Evolutionary conservation across 2,113 vertebrate species (phyloP), one percentile per base, ranked within the genome.

Genomic region (Brachirus orientalis): DNA sequence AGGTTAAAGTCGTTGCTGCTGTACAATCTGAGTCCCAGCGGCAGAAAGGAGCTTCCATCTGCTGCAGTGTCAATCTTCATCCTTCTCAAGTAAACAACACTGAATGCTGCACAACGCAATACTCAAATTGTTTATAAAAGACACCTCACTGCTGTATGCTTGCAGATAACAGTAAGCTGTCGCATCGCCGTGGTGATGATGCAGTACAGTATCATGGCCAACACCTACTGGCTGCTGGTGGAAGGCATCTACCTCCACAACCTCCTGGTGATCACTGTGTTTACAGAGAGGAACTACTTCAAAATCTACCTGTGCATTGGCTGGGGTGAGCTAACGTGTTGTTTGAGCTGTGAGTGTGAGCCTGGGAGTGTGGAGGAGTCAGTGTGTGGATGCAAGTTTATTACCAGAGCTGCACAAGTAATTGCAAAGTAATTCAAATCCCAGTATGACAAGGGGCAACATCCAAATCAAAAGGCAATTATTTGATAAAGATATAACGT

Each of bases 301-400:
- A 92, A 94, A 50, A 92, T 98, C 66, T 99, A 98, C 77, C 92
- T 98, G 90, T 96, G 94, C 87, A 92, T 98, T 11, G 97, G 96
- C 75, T 99, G 97, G 97, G 97, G 97, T 99, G 91, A 97, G 96
- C n/a, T n/a, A n/a, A n/a, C n/a, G n/a, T n/a, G n/a, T n/a, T n/a
- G n/a, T n/a, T n/a, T n/a, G n/a, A n/a, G n/a, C n/a, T n/a, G n/a
- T 77, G 9, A 37, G 13, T n/a, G 22, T 40, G 1, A 28, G 60
- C 0, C 28, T 28, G 28, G n/a, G n/a, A n/a, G n/a, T n/a, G n/a
- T n/a, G n/a, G n/a, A n/a, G n/a, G n/a, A n/a, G n/a, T n/a, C n/a
- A n/a, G n/a, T n/a, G n/a, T n/a, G n/a, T 28, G 16, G n/a, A 3
- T 65, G 18, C 4, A 46, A 57, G 12, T 18, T 36, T 53, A 56